Conservation (phyloP, 2,888 invertebrate species). For the Philhelius pedissequus region DNA sequence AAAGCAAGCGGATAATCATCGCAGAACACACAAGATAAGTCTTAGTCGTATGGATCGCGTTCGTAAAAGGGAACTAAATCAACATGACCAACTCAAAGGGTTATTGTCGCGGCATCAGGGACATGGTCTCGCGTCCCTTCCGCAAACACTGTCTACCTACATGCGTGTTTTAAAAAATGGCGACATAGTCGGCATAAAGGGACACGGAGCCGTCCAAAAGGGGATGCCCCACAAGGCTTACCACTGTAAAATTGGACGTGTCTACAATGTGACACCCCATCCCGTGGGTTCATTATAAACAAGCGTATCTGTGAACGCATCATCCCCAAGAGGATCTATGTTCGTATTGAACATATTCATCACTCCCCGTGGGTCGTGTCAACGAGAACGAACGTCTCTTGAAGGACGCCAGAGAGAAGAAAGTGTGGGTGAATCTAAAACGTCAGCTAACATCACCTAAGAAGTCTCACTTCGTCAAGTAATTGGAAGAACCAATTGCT, state of each 20-base stretch:
- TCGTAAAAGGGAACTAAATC: no score
- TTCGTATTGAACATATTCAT: constrained; percentile 97
- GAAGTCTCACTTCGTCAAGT: constrained; percentile 90
- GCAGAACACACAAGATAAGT: constrained; percentile 79
- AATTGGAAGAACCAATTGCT: constrained; percentile 86
- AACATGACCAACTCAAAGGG: constrained; percentile 99
- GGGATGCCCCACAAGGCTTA: constrained; percentile 99
- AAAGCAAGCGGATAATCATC: constrained; percentile 80
- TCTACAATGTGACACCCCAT: constrained; percentile 98
- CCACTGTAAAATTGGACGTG: constrained; percentile 98
- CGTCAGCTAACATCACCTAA: constrained; percentile 93
- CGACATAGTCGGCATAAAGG: constrained; percentile 99
- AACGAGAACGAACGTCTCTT: constrained; percentile 93
- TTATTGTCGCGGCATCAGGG: constrained; percentile 98
- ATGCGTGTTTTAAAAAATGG: constrained; percentile 99
- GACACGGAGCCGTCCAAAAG: constrained; percentile 99
- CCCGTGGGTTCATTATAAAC: constrained; percentile 99
- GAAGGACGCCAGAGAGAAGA: constrained; percentile 91
- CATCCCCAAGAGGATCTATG: constrained; percentile 96
- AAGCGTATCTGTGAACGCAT: constrained; percentile 97
- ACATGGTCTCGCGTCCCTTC: constrained; percentile 98
- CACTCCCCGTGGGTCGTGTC: constrained; percentile 97
- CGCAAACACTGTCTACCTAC: constrained; percentile 95
- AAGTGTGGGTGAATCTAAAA: constrained; percentile 85
- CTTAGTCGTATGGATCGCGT: no score